phyloP scores from a whole-genome alignment of 2,113 vertebrate genomes.

The Phocoena phocoena region DNA sequence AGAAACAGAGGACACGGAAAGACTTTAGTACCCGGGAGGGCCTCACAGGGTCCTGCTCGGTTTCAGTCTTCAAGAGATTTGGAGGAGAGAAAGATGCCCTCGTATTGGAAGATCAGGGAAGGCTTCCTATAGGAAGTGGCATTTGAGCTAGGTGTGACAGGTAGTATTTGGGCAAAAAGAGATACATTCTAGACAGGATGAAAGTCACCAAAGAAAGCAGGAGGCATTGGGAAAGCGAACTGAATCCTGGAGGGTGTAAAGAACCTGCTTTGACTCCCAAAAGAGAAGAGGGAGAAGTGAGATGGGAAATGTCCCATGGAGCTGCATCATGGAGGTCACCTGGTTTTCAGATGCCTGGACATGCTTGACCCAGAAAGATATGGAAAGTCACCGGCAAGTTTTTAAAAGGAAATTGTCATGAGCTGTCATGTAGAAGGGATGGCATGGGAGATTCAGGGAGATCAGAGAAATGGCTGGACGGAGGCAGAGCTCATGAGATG shows the following conservation, averaged over 20 bases:
- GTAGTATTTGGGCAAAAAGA: neutral
- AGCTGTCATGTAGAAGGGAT: neutral
- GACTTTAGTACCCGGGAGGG: neutral
- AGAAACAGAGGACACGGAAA: neutral
- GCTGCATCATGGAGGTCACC: rapidly evolving
- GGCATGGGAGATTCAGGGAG: rapidly evolving
- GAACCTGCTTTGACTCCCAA: neutral
- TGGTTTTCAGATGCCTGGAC: neutral
- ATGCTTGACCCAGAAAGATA: neutral
- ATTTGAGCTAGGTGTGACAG: neutral
- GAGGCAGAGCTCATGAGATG: neutral
- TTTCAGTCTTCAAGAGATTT: neutral
- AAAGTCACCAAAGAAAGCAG: neutral
- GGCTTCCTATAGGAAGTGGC: neutral
- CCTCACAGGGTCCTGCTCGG: rapidly evolving
- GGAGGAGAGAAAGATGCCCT: neutral
- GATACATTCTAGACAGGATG: neutral
- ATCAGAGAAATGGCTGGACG: too few species aligned
- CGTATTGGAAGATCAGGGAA: neutral
- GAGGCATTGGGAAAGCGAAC: neutral
- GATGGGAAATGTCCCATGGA: too few species aligned
- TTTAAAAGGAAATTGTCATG: neutral
- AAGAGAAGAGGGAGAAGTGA: neutral
- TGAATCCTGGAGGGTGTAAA: neutral
- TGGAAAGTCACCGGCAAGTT: neutral